Base-by-base conservation (phyloP, 2,113 vertebrate genomes). In the Bucco capensis region DNA sequence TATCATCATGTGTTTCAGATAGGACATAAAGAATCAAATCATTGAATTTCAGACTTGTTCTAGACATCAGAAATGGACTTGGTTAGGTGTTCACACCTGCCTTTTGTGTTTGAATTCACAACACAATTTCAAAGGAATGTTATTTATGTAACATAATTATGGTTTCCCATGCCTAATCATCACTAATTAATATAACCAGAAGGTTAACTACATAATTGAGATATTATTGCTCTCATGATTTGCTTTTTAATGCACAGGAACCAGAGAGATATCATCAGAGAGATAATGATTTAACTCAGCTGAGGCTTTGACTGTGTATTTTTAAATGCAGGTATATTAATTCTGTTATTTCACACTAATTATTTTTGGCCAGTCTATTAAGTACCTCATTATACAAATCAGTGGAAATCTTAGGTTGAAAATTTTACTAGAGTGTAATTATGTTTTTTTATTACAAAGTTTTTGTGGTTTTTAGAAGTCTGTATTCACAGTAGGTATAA, bases 151-250 rank as follows among this genome's bases (percentile, higher is more conserved):
- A 82, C 60, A 89, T 86, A 96, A 94, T 92, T 94, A 93, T 71
- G 56, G 71, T 93, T 94, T 95, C 75, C 77, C 54, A 71, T 62
- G 71, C 75, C 90, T 93, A 94, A 95, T 96, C 88, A 94, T 96
- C 58, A 33, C 74, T 95, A 95, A 95, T 96, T 96, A 90, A 92
- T 92, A 90, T 60, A 96, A 93, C 86, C 89, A 94, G 93, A 95
- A 95, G 83, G 96, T 96, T 96, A 96, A 96, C 83, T 93, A 83
- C 66, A 89, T 92, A 93, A 96, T 74, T 94, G 81, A 89, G 86
- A 69, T 84, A 85, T 94, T 93, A 90, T 95, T 93, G 74, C 83
- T 92, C 81, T 74, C 92, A 73, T 73, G 81, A 92, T 92, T 85
- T 96, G 54, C 40, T 79, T 94, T 95, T 85, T 92, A 94, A 93